A percentile compares a stretch with the other conserved stretches of the same genome.
These are phyloP conservation scores for Eleutherodactylus coqui DNA, from an alignment of 2,797 vertebrate species.

Conservation along the genomic window DNA sequence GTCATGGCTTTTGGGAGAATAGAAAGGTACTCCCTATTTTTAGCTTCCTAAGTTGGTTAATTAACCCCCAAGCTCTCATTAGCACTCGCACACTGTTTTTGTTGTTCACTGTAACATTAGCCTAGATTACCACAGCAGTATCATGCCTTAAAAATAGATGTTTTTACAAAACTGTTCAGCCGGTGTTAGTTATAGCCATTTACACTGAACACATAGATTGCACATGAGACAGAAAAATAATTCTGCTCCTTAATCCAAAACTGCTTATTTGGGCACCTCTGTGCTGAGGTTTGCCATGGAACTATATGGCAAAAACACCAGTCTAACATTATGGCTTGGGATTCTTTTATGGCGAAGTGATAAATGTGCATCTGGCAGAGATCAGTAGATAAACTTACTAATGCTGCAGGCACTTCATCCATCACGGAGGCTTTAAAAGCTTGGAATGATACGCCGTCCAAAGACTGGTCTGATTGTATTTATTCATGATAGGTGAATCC, in stretches of 20 bases:
- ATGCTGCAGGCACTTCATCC: conserved; percentile 3
- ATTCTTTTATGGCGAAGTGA: background rate
- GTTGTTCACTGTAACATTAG: background rate
- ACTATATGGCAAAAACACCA: conserved; percentile 31
- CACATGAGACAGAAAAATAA: conserved; percentile 7
- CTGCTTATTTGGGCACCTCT: background rate
- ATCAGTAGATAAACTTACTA: background rate
- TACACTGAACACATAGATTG: conserved; percentile 7
- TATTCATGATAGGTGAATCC: background rate
- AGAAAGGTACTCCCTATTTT: conserved; percentile 30
- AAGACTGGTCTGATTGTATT: background rate
- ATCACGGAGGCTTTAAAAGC: conserved; percentile 21
- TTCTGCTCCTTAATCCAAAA: background rate
- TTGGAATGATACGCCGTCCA: conserved; percentile 10
- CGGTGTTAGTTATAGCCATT: conserved; percentile 2
- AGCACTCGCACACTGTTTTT: conserved; percentile 30
- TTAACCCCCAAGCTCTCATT: conserved; percentile 53
- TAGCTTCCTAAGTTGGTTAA: conserved; percentile 38
- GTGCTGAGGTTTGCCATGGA: background rate
- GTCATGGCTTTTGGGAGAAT: conserved; percentile 19
- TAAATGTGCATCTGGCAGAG: conserved; percentile 34
- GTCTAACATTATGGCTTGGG: background rate
- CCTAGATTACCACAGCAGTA: conserved; percentile 11
- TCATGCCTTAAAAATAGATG: conserved; percentile 1
- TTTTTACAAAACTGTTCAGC: background rate